Base-by-base conservation (phyloP, 2,888 invertebrate genomes). In the Cheilosia vernalis region DNA sequence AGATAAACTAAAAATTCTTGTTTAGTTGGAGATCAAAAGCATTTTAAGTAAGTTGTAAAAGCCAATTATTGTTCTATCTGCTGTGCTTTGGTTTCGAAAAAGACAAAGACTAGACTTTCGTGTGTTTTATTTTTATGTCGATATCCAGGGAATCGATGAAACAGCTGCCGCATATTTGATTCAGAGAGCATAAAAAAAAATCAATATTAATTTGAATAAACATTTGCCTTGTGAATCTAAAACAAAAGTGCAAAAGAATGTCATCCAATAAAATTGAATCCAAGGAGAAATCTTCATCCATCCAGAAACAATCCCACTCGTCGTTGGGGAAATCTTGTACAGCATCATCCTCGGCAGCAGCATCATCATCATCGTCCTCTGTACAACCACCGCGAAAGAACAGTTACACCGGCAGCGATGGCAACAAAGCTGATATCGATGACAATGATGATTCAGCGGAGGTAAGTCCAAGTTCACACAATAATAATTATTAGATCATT, bases 381-480 rank as follows among this genome's bases (percentile, higher is more conserved):
- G 6, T 33, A 9, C 6, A 24, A 17, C 30, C 30, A 30, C 53
- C 44, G 2, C 53, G 60, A 9, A 67, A 37, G 37, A 44, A 10
- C 21, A 66, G 72, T 24, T 66, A 10, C 72, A 72, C 53, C 21
- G 53, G 47, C 24, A 69, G 66, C 40, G 61, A 61, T 44, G 30
- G 47, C 27, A 56, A 37, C 19, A 69, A 55, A 40, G 47, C 47
- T 17, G 76, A 79, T 42, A 21, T 13, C 37, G 67, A 78, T 47
- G 83, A 78, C 40, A 67, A 73, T 40, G 83, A 83, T 67, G 81
- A 82, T 58, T 82, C 81, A 64, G 33, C 74, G 17, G 83, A 83
- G 63, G 83, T 83, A 69, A 73, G 83, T 42, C 44, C 5, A 67
- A 21, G 19, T 56, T n/a, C 33, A 44, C n/a, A 13, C 30, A 1